Conservation (phyloP, 2,113 vertebrate species). For the Saccopteryx bilineata region DNA sequence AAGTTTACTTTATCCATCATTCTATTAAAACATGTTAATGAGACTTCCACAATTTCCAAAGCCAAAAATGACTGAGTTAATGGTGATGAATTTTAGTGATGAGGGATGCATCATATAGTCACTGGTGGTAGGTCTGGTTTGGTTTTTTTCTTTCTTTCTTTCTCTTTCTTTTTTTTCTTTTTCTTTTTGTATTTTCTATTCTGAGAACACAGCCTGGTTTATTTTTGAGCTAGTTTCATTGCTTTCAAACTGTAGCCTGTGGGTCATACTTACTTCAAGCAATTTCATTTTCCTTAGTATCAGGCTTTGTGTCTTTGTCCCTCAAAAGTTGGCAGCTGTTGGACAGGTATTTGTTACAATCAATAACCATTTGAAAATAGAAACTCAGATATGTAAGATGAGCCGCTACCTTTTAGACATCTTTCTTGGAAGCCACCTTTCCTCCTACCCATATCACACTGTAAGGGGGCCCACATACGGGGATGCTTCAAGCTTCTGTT, state of each 20-base stretch:
- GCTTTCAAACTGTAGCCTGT: background rate
- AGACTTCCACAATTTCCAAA: background rate
- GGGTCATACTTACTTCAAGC: slow-evolving; percentile 29
- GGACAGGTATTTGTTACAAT: background rate
- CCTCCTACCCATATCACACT: background rate
- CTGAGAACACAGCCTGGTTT: slow-evolving; percentile 48
- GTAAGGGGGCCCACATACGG: background rate
- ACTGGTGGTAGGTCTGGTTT: background rate
- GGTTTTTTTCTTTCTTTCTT: background rate
- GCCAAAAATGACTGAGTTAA: slow-evolving; percentile 23
- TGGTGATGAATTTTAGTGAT: background rate
- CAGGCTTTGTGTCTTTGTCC: background rate
- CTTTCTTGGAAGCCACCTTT: slow-evolving; percentile 33
- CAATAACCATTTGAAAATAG: slow-evolving; percentile 41
- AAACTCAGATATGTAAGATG: background rate
- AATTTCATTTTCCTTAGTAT: slow-evolving; percentile 45
- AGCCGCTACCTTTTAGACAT: background rate
- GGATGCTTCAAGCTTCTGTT: slow-evolving; percentile 27
- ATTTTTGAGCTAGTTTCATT: slow-evolving; percentile 24
- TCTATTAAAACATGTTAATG: slow-evolving; percentile 21
- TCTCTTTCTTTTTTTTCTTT: background rate
- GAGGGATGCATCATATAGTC: background rate
- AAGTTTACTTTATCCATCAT: background rate
- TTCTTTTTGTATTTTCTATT: background rate
- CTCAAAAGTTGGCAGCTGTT: background rate